These are phyloP conservation scores for Laspeyria flexula DNA, from an alignment of 2,888 invertebrate genomes.

Conservation along the genomic window DNA sequence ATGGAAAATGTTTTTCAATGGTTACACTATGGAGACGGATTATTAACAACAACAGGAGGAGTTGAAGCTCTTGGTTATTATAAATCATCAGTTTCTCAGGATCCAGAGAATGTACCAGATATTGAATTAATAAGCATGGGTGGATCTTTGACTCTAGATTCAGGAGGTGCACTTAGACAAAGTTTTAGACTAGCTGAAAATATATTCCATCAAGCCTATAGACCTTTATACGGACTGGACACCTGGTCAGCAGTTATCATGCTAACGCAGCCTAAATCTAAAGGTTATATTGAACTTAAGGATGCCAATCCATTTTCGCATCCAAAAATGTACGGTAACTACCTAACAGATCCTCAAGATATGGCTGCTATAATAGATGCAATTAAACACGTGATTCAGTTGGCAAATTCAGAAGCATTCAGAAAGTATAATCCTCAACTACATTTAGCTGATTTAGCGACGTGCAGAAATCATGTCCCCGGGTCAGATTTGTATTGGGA, in stretches of 20 bases:
- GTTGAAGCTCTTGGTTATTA: constrained; percentile 89
- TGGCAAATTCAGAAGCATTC: constrained; percentile 87
- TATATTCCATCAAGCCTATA: constrained; percentile 85
- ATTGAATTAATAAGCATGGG: constrained; percentile 88
- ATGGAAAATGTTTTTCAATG: constrained; percentile 74
- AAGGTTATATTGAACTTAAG: constrained; percentile 89
- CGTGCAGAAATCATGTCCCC: constrained; percentile 78
- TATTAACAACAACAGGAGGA: constrained; percentile 87
- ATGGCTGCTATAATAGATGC: constrained; percentile 86
- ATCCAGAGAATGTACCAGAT: constrained; percentile 87
- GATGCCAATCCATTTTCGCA: constrained; percentile 91
- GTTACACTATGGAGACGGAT: constrained; percentile 83
- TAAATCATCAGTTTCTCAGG: constrained; percentile 84
- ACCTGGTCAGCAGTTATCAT: constrained; percentile 89
- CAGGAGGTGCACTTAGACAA: constrained; percentile 80
- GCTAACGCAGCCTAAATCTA: constrained; percentile 90
- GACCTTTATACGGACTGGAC: constrained; percentile 83
- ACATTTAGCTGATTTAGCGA: constrained; percentile 81
- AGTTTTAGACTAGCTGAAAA: constrained; percentile 86
- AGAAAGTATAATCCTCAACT: constrained; percentile 83
- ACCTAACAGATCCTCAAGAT: constrained; percentile 89
- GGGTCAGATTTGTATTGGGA: constrained; percentile 90
- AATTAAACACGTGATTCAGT: constrained; percentile 86
- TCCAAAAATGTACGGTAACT: constrained; percentile 93
- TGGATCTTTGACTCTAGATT: constrained; percentile 87